phyloP scores from a whole-genome alignment of 1,140 invertebrate species.

The Sitophilus oryzae region DNA sequence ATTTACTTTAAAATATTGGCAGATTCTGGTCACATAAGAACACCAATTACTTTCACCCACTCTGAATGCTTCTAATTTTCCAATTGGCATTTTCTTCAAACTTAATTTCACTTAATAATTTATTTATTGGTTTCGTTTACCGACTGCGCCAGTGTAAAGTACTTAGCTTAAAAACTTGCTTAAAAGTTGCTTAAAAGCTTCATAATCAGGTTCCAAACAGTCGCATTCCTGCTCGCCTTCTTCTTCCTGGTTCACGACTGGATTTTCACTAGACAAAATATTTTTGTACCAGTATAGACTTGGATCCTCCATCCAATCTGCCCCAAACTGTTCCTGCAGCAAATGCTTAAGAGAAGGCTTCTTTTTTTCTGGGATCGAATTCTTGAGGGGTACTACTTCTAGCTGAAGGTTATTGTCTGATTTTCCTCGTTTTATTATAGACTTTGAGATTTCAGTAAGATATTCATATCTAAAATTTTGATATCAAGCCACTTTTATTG shows the following conservation, averaged over 20 bases:
- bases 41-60: too few species aligned
- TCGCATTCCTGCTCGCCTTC: constrained; percentile 1
- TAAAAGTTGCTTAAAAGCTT: too few species aligned
- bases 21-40: too few species aligned
- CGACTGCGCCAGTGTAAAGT: too few species aligned
- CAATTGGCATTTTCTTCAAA: too few species aligned
- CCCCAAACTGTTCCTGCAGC: background rate
- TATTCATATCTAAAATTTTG: background rate
- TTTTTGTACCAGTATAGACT: constrained; percentile 2
- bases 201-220: constrained; percentile 2
- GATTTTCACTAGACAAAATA: constrained; percentile 1
- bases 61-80: too few species aligned
- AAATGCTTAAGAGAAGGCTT: too few species aligned
- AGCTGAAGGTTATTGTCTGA: background rate
- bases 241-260: constrained; percentile 1
- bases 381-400: background rate
- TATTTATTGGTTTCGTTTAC: too few species aligned
- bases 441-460: background rate
- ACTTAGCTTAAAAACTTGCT: too few species aligned
- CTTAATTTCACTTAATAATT: too few species aligned
- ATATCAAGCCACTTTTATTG: constrained; percentile 4
- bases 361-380: too few species aligned
- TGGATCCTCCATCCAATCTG: constrained; percentile 3
- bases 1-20: too few species aligned
- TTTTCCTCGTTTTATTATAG: background rate